Base-by-base conservation (phyloP, 2,888 invertebrate genomes). In the Melanostoma scalare region DNA sequence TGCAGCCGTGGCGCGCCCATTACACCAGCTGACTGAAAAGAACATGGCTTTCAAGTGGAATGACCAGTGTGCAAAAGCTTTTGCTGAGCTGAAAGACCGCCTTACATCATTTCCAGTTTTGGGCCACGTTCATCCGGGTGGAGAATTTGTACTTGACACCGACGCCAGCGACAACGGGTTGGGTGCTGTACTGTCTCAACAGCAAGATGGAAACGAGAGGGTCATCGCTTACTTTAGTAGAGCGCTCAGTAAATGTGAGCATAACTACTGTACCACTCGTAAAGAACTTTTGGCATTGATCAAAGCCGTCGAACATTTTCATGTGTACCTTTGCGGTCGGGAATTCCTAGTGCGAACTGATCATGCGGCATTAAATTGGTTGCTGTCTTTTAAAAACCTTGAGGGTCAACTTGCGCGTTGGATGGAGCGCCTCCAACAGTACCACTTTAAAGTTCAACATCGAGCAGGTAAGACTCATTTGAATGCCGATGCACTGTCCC, bases 121-220 rank as follows among this genome's bases (percentile, higher is more conserved):
- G 44, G 53, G 35, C 2, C 55, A 55, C 38, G 31, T 46, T 6
- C 46, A 40, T 5, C 36, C 31, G n/a, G 53, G 52, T 6, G 9
- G 35, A 9, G 36, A 33, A n/a, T 42, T 67, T 42, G 36, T 67
- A 3, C 33, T 60, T 2, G 46, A 74, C 46, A 65, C 63, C 3
- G 74, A 74, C 30, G 56, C 56, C 6, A 42, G 55, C 6, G 44
- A 55, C 8, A 8, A 30, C 30, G 55, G 56, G 3, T 0, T 48
- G 30, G 73, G 55, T 3, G 53, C 55, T 3, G 48, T 74, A n/a
- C 9, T 65, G 8, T 74, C 46, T 10, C 74, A 65, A 31, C 6
- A 48, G 3, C 84, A 85, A 5, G 50, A 85, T 0, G 78, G 85
- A 2, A 38, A 58, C 5, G 86, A 86, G 33, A 46, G 60, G 36